These are phyloP conservation scores for Eudyptes chrysolophus DNA, from an alignment of 2,113 vertebrate species.

Conservation along the genomic window DNA sequence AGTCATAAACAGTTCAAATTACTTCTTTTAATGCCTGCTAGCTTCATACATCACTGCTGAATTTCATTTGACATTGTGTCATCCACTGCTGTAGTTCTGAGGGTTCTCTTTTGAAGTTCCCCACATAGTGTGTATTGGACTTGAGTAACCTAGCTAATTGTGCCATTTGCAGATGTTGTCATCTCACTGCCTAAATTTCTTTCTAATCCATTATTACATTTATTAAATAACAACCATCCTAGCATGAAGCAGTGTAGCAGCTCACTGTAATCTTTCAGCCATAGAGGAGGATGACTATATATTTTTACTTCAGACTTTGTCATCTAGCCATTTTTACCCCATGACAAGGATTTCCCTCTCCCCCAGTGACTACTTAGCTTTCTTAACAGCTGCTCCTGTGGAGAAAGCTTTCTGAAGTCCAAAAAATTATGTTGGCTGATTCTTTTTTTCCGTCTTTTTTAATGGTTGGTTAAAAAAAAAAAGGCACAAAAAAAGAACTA, in stretches of 20 bases:
- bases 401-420: background rate
- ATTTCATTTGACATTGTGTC: background rate
- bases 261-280: background rate
- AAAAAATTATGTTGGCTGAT: background rate
- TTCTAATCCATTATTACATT: background rate
- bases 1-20: background rate
- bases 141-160: background rate
- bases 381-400: background rate
- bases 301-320: background rate
- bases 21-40: background rate
- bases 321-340: background rate
- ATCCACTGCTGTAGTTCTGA: background rate
- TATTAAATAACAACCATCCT: background rate
- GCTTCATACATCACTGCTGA: background rate
- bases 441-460: background rate
- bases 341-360: background rate
- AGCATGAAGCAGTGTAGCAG: background rate
- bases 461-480: background rate
- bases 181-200: background rate
- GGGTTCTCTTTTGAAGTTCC: background rate
- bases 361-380: background rate
- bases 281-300: background rate
- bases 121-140: background rate
- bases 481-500: background rate
- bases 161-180: background rate